Evolutionary conservation across 30 jellyfish, hydroid and myxozoan genomes (phyloP), one percentile per base, ranked within the genome.

Genomic region (Pseudorhiza aurosa): DNA sequence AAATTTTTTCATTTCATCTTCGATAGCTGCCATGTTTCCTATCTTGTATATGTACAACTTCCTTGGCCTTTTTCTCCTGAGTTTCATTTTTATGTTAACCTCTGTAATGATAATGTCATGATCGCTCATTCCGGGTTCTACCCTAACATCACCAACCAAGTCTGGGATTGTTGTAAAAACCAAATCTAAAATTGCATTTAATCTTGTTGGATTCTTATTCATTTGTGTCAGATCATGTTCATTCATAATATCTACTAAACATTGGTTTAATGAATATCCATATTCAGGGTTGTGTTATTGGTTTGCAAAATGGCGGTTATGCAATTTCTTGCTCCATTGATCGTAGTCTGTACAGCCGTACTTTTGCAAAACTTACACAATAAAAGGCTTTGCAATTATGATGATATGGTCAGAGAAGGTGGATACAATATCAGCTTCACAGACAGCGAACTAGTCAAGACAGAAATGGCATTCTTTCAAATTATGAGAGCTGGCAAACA

Each of bases 121-220:
- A 58, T 57, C 70, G 45, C 88, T 56, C 65, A 76, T 76, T 15
- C 88, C 88, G 25, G 65, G 68, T 40, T 18, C 69, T 2, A 35
- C 55, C 31, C 32, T 31, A 26, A 58, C 68, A 2, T 39, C 56
- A n/a, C 39, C 42, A 17, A 76, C 78, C 10, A 76, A 47, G 25
- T 57, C 68, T 32, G 80, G 88, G 78, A 40, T 56, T 57, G 78
- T 56, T 29, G 69, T 32, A 58, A 57, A 44, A 35, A 58, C 50
- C 27, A 58, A 32, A 65, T 76, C 88, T 26, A 76, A 26, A 3
- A 76, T 43, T 4, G 45, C 44, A 43, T 59, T 21, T 30, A 9
- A 9, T 76, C 80, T 76, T 57, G 88, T 58, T 27, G 88, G 80
- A 4, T 24, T 57, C 57, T 72, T 22, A 27, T 46, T 33, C 19